Evolutionary conservation across 2,113 vertebrate species (phyloP).

Genomic region (Cranoglanis bouderius): DNA sequence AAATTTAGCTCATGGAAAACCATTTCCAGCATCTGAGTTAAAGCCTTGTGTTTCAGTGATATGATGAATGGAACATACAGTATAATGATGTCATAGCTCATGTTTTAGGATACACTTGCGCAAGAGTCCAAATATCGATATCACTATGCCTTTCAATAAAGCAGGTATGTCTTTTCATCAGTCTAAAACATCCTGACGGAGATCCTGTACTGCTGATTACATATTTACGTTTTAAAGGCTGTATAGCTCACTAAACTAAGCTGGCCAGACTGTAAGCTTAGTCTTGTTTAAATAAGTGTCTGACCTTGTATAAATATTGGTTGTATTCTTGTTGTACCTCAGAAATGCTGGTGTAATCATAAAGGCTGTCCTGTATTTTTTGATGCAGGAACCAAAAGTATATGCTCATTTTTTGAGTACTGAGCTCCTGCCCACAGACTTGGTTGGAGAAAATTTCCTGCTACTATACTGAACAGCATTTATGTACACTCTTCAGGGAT

Average conservation of each 20-base stretch:
- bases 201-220: background rate
- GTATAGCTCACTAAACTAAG: background rate
- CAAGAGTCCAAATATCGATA: background rate
- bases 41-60: background rate
- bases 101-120: background rate
- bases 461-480: background rate
- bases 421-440: background rate
- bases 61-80: background rate
- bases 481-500: background rate
- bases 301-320: background rate
- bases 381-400: background rate
- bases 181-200: background rate
- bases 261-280: background rate
- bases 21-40: background rate
- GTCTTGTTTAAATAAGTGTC: background rate
- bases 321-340: background rate
- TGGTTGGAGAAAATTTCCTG: background rate
- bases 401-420: background rate
- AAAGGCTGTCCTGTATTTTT: background rate
- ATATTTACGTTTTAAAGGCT: background rate
- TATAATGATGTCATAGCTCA: background rate
- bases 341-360: background rate
- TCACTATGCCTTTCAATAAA: background rate
- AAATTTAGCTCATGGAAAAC: background rate
- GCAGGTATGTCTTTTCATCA: background rate